Base-by-base conservation (phyloP, 2,113 vertebrate species). In the Dromas ardeola region DNA sequence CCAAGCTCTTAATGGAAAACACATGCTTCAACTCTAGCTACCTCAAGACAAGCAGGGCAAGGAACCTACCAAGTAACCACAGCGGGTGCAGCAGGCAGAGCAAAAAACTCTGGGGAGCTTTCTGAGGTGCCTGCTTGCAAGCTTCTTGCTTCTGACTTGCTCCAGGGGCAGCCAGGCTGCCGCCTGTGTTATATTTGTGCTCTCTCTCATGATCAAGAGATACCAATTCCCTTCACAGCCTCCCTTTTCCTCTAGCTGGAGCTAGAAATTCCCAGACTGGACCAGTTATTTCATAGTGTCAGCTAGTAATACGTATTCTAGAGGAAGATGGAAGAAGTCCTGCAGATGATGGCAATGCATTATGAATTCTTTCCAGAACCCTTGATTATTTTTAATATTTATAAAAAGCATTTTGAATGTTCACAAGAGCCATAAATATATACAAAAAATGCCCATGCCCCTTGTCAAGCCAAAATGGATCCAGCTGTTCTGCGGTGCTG, bases 371-470 rank as follows among this genome's bases (percentile, higher is more conserved):
- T 97, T 97, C 95, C 97, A 97, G 93, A 96, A 76, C 69, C 25
- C 86, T 79, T 95, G 95, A 95, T 95, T 96, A 96, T 92, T 95
- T 95, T 92, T 92, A 95, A 95, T 95, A 96, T 95, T 96, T 92
- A 92, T 92, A 95, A 88, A 95, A 96, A 95, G 81, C 79, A 92
- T 95, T 94, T 81, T 84, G 65, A 94, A 92, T 59, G 83, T 91
- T 97, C 95, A 86, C 1, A 3, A 88, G 76, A 90, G 88, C 72
- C 90, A 97, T 97, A 97, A 97, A 96, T 96, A 95, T 21, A 80
- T 74, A 84, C 81, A 56, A 38, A 95, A 95, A 97, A 93, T 92
- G 93, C 92, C 96, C 91, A 94, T 93, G 92, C 88, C 96, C 93
- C 86, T 92, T 95, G 92, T 97, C 96, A 97, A 92, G 83, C 56